Conservation (phyloP, 2,888 invertebrate species). For the Eupithecia dodoneata region DNA sequence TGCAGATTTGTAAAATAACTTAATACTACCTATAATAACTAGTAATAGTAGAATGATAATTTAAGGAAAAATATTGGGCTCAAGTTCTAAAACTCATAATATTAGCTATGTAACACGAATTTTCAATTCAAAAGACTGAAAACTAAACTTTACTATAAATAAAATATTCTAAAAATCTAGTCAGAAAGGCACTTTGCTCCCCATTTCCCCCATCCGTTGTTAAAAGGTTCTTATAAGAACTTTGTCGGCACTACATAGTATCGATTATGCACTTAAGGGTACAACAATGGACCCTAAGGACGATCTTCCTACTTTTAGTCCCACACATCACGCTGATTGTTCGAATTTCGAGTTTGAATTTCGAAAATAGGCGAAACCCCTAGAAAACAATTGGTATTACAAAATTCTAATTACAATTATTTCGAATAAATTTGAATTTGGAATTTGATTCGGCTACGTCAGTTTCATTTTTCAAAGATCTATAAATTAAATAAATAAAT, state of each 20-base stretch:
- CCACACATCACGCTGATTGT: conserved; percentile 24
- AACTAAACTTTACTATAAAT: neutral
- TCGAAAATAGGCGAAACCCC: neutral
- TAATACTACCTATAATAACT: too few relatives aligned
- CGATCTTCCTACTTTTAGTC: conserved; percentile 35
- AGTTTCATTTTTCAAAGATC: neutral
- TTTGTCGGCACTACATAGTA: conserved; percentile 18
- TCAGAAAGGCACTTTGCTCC: neutral
- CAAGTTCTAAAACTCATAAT: neutral
- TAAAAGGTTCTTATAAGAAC: conserved; percentile 29
- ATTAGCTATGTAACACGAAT: neutral
- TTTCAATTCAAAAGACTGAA: neutral
- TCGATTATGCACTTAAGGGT: conserved; percentile 27
- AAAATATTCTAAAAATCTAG: neutral
- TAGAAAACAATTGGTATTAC: neutral
- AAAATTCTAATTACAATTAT: neutral
- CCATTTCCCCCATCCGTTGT: conserved; percentile 17
- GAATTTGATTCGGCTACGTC: neutral
- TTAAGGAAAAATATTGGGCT: too few relatives aligned
- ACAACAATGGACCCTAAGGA: conserved; percentile 30
- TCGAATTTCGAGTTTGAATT: neutral
- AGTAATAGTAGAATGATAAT: too few relatives aligned
- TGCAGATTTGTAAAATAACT: too few relatives aligned
- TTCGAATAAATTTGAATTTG: neutral
- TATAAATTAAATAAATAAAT: neutral